These are phyloP conservation scores for Anthophora plumipes DNA, from an alignment of 2,888 invertebrate species.

Conservation along the genomic window DNA sequence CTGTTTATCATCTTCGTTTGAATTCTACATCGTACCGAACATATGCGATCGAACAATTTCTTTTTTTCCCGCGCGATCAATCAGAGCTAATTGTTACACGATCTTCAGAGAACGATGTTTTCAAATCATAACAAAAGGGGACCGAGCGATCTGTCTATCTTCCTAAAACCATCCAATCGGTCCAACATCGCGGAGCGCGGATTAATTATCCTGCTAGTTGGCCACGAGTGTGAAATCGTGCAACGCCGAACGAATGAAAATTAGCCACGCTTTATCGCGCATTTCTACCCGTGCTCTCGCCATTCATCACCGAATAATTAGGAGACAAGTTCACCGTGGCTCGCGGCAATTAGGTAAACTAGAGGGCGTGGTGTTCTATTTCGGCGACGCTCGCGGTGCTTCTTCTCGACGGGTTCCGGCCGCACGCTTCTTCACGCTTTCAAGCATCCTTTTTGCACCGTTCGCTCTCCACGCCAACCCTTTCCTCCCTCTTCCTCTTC, in stretches of 20 bases:
- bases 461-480: constrained; percentile 60
- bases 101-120: background rate
- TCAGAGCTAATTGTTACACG: no score
- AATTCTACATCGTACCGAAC: background rate
- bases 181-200: constrained; percentile 26
- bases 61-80: no score
- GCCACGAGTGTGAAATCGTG: constrained; percentile 55
- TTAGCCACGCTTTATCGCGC: constrained; percentile 79
- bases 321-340: constrained; percentile 82
- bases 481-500: constrained; percentile 65
- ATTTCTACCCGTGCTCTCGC: constrained; percentile 71
- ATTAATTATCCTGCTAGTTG: constrained; percentile 64
- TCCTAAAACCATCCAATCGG: constrained; percentile 43
- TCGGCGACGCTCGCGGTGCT: constrained; percentile 69
- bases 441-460: constrained; percentile 42
- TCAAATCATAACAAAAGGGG: constrained; percentile 47
- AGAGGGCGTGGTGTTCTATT: constrained; percentile 83
- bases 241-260: constrained; percentile 74
- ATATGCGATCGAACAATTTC: background rate
- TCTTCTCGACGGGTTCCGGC: constrained; percentile 44
- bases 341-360: constrained; percentile 83
- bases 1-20: background rate
- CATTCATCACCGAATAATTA: constrained; percentile 83
- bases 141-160: constrained; percentile 33
- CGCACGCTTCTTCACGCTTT: constrained; percentile 32